Evolutionary conservation across 2,797 vertebrate genomes (phyloP), one percentile per base, ranked within the genome.

Genomic region (Podarcis lilfordi): DNA sequence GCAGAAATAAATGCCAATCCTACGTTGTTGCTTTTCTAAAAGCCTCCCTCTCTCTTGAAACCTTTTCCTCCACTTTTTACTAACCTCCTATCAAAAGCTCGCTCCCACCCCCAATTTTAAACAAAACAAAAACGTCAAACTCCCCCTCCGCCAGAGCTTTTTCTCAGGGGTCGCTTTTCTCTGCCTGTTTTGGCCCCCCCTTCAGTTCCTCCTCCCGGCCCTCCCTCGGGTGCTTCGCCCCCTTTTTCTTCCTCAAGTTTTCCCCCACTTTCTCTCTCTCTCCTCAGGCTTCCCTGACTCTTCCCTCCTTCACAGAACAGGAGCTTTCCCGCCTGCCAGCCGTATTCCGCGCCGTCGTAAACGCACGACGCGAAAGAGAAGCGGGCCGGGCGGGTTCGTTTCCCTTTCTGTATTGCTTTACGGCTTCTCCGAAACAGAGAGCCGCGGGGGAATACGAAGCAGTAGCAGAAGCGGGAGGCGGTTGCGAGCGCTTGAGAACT

Each of bases 381-480:
- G 40, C 10, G 40, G 43, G 29, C 13, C 3, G 59, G 1, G 21
- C 3, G 37, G 21, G 3, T 25, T 27, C 32, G 59, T 50, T 32
- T 37, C 35, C 25, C 2, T 8, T 8, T 15, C 25, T 4, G 8
- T 5, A 1, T 23, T 32, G 29, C 77, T 85, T 85, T 81, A n/a
- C 88, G 82, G 55, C 55, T 3, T 7, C 23, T 68, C 27, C 64
- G 86, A 35, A 64, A 29, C 5, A 11, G 55, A 13, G 9, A 21
- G 35, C 1, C 15, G 77, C 2, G 29, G 50, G 3, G 50, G 50
- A 50, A 13, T 13, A 13, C 50, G 50, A 1, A 50, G 45, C 3
- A 11, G 7, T 7, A 8, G n/a, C 0, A 32, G 19, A 2, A 6
- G 29, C 25, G 19, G 29, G 11, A 6, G 45, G 45, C 45, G 50